These are phyloP conservation scores for Bothrops jararaca DNA, from an alignment of 2,113 vertebrate species.

Conservation along the genomic window DNA sequence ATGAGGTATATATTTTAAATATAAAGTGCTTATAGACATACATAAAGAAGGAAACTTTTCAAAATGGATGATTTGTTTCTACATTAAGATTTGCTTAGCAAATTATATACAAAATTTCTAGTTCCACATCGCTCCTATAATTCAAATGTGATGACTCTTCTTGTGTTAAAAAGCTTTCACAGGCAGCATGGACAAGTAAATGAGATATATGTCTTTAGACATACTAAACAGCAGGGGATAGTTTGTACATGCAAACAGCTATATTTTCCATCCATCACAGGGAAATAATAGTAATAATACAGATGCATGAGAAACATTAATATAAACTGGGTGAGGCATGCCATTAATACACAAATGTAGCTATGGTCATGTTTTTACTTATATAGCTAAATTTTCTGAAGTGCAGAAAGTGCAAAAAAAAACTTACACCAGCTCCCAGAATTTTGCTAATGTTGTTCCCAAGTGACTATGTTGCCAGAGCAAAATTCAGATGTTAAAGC, in stretches of 20 bases:
- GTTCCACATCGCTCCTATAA: not conserved
- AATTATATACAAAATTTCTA: constrained; percentile 26
- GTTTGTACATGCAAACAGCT: not conserved
- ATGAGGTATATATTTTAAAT: not conserved
- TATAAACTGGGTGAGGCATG: not conserved
- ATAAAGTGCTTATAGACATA: not conserved
- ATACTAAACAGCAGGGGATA: not conserved
- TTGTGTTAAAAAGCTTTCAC: not conserved
- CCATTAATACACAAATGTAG: not conserved
- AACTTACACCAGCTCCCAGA: not conserved
- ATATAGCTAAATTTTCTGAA: not conserved
- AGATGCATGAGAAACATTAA: not conserved
- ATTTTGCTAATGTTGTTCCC: not conserved
- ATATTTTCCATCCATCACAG: not conserved
- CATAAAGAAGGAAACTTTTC: not conserved
- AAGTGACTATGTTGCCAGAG: not conserved
- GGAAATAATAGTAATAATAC: not conserved
- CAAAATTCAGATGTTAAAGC: not conserved
- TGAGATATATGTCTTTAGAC: not conserved
- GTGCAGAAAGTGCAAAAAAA: not conserved
- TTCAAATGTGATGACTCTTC: not conserved
- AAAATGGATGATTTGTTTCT: not conserved
- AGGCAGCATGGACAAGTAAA: not conserved
- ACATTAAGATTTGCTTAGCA: constrained; percentile 26
- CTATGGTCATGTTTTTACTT: not conserved